Evolutionary conservation across 2,797 vertebrate species (phyloP), one percentile per base, ranked within the genome.

Genomic region (Schizopygopsis malacanthus): DNA sequence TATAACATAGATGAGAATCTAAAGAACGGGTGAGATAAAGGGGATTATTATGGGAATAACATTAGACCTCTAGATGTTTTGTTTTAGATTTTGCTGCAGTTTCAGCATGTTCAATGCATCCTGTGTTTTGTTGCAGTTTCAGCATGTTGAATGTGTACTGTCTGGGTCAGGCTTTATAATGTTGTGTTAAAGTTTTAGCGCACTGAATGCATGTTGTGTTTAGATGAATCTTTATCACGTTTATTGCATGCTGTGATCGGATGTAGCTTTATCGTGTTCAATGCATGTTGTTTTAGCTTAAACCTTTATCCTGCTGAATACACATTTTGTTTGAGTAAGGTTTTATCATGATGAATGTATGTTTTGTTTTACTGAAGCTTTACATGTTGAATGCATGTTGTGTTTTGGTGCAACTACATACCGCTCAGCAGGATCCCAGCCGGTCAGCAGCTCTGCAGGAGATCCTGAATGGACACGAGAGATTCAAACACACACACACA

Each of bases 381-480:
- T 16, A 75, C 45, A 20, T 81, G 39, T 28, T 69, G 81, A 83
- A 83, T 73, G 54, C 61, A 47, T 81, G 65, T 72, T 63, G 18
- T 33, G 59, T 71, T 69, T 63, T 76, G n/a, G 54, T 72, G 41
- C 78, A 15, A 81, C 25, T 65, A n/a, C 85, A 80, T 81, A 92
- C 91, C 89, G 87, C 87, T 91, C 85, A 91, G 50, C 82, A 71
- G 41, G 88, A 78, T 88, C 80, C 83, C 89, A 54, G 9, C 18
- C 9, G 2, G 84, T 91, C 89, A 88, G 87, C 90, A 91, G 37
- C 75, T 84, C 83, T 61, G 81, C 81, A 59, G 52, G 37, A 71
- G 39, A 78, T n/a, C 75, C 75, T 85, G 65, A 47, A 85, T 59
- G 47, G 67, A 47, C 50, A 85, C 18, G 2, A 71, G 59, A 52